These are phyloP conservation scores for Hyposmocoma kahamanoa DNA, from an alignment of 1,140 invertebrate species.

Conservation along the genomic window DNA sequence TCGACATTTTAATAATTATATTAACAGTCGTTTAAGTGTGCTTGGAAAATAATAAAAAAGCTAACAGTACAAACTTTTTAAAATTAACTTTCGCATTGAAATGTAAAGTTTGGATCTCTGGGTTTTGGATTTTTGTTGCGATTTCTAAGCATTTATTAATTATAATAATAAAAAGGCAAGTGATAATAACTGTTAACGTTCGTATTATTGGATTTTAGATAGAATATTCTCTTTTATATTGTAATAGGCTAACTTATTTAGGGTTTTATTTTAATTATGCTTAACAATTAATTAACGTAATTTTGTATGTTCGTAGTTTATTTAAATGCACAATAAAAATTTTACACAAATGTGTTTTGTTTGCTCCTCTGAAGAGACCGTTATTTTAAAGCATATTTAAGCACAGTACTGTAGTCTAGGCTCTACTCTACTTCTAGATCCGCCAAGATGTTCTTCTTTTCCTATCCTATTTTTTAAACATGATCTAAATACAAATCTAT, in stretches of 20 bases:
- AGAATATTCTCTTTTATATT: conserved; percentile 11
- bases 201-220: not conserved
- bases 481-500: no score
- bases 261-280: conserved; percentile 28
- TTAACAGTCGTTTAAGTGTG: no score
- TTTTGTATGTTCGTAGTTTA: conserved; percentile 29
- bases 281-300: conserved; percentile 20
- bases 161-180: conserved; percentile 35
- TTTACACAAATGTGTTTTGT: conserved; percentile 47
- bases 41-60: no score
- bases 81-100: conserved; percentile 31
- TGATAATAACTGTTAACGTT: conserved; percentile 31
- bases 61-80: conserved; percentile 47
- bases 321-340: conserved; percentile 58
- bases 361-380: no score
- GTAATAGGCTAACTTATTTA: conserved; percentile 42
- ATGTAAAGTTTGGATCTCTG: conserved; percentile 38
- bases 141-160: conserved; percentile 54
- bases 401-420: no score
- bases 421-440: no score
- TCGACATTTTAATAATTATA: no score
- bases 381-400: no score
- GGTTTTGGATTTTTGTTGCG: conserved; percentile 17
- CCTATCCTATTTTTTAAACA: no score
- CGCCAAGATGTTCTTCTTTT: no score